Conservation (phyloP, 2,888 invertebrate species). For the Andrena praecox region DNA sequence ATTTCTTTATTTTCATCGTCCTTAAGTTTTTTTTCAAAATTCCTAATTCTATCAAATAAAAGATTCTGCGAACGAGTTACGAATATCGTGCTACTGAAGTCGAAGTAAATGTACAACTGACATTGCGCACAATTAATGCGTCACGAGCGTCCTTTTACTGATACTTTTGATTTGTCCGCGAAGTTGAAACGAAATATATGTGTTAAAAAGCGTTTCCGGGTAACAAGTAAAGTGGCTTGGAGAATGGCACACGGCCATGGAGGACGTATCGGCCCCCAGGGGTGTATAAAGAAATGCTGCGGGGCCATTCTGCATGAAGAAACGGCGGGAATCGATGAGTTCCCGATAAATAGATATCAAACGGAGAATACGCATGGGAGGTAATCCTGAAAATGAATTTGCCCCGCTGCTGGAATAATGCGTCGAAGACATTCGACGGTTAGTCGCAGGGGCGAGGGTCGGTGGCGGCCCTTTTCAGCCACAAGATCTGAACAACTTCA, state of each 20-base stretch:
- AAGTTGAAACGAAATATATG: constrained; percentile 23
- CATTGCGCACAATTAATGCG: no score
- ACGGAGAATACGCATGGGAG: constrained; percentile 57
- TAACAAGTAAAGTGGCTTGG: constrained; percentile 42
- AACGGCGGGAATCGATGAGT: constrained; percentile 56
- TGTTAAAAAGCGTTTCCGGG: constrained; percentile 31
- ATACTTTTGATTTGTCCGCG: background rate
- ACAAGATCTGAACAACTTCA: constrained; percentile 29
- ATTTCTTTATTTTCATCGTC: no score
- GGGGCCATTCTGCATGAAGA: constrained; percentile 55
- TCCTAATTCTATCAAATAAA: no score
- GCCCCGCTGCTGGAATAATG: constrained; percentile 21
- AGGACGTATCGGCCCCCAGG: constrained; percentile 59
- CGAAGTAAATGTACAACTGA: no score
- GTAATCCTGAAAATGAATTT: constrained; percentile 67
- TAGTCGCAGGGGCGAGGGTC: constrained; percentile 22
- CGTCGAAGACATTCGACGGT: constrained; percentile 36
- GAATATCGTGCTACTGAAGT: no score
- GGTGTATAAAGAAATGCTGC: constrained; percentile 66
- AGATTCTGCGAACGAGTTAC: no score
- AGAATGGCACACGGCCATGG: constrained; percentile 45
- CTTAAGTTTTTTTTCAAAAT: no score
- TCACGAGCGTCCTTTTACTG: background rate
- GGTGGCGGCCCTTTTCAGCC: constrained; percentile 12
- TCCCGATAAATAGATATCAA: constrained; percentile 64